Evolutionary conservation across 2,113 vertebrate species (phyloP).

Genomic region (Phaethon lepturus): DNA sequence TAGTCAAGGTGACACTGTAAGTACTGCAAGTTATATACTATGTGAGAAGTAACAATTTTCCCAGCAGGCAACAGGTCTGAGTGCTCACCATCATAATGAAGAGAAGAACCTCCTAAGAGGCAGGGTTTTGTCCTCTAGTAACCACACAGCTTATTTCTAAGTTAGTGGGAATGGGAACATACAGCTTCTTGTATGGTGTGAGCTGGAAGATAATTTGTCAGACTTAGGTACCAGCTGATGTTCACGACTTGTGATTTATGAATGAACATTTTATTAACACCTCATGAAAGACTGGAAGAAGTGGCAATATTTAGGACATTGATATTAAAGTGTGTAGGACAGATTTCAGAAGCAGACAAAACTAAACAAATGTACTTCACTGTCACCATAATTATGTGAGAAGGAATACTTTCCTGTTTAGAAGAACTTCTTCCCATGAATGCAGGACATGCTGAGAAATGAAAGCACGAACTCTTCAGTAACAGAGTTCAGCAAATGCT

Average conservation of each 20-base stretch:
- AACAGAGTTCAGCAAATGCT: not conserved
- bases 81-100: not conserved
- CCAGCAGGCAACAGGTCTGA: not conserved
- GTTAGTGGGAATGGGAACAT: not conserved
- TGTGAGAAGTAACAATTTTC: not conserved
- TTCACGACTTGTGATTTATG: not conserved
- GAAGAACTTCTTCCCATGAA: not conserved
- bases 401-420: not conserved
- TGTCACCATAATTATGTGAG: conserved; percentile 7
- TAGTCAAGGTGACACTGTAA: not conserved
- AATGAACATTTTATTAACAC: not conserved
- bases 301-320: not conserved
- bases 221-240: not conserved
- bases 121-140: not conserved
- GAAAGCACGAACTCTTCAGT: not conserved
- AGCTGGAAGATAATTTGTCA: not conserved
- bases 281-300: not conserved
- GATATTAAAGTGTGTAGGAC: not conserved
- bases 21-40: not conserved
- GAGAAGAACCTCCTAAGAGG: not conserved
- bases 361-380: not conserved
- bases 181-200: not conserved
- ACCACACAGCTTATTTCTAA: not conserved
- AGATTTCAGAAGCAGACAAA: not conserved
- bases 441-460: not conserved